Base-by-base conservation (phyloP, 2,113 vertebrate species). In the Neoarius graeffei region DNA sequence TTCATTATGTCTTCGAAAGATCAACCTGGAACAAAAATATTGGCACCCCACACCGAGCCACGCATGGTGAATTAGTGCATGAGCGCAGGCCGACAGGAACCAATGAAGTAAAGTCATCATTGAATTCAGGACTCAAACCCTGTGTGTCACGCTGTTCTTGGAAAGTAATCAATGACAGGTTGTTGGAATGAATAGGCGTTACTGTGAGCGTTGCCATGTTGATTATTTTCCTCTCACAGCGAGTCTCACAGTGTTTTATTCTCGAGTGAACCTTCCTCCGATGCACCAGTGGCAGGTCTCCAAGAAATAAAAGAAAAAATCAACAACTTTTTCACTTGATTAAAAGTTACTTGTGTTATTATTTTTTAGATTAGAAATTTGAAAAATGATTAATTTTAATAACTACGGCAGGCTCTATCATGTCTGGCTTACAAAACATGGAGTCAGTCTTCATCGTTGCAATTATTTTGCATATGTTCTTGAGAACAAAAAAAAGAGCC, bases 401-500 rank as follows among this genome's bases (percentile, higher is more conserved):
- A 74, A 74, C 19, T 74, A 23, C 19, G 17, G 42, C 42, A 74
- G 71, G 71, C 71, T 50, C 8, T 50, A 5, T 25, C 17, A 74
- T 23, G 42, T 74, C 71, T 4, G 9, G 42, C 19, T 74, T 74
- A 74, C 71, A 74, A 74, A 74, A 50, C 20, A 4, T 74, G 48
- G 48, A 74, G 50, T 74, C 23, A 20, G 35, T 23, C 71, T 74
- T 10, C 20, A 23, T 50, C 11, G 20, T 10, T 25, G 9, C 20
- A 76, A 25, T 76, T 9, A 56, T n/a, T 54, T 56, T 79, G 76
- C 50, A 54, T 56, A 79, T 79, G 76, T 79, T 27, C 76, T 79
- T 27, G 50, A 57, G 54, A 81, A 57, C 54, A 59, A 57, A 54
- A 59, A 64, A 59, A 56, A 9, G 5, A 77, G 56, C 5, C 48